Evolutionary conservation across 2,113 vertebrate species (phyloP), one percentile per base, ranked within the genome.

Genomic region (Mesocricetus auratus): DNA sequence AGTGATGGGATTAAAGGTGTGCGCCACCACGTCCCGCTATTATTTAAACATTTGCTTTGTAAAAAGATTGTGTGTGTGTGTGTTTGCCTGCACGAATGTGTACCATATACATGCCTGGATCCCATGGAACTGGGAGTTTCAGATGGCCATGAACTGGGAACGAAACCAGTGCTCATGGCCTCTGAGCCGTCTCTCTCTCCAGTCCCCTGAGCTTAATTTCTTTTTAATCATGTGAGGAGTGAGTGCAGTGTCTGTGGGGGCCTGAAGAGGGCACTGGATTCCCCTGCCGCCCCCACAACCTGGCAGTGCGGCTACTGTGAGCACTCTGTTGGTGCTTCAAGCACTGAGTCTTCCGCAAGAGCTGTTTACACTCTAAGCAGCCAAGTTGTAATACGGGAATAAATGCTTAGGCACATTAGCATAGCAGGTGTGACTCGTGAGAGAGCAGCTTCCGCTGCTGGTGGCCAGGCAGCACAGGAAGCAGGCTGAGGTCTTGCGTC

Each of bases 391-490:
- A 66, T 69, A 47, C n/a, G 45, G 92, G 64, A 94, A 13, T 45
- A 93, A 73, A 53, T 58, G 47, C 64, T 74, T n/a, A 68, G 33
- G 62, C 77, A 86, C 24, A 50, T 74, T 68, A 58, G 12, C 71
- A 39, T 89, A 68, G 78, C 86, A 82, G 71, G 64, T 77, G 33
- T 86, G 68, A 82, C 22, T 71, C 60, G 33, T 7, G 90, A 86
- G 58, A 91, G 39, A 69, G 74, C 19, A 33, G 62, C 53, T 66
- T 91, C 29, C 64, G 91, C 11, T 74, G n/a, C 19, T n/a, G 60
- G 71, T 58, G 81, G 9, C 13, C 60, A 12, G 33, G 64, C 22
- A 90, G 26, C 69, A n/a, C 29, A 71, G 3, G 31, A 86, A 69
- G 81, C 56, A 64, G 75, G 39, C 56, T 45, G 36, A n/a, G 22